A percentile compares a stretch with the other conserved stretches of the same genome.
These are phyloP conservation scores for Acipenser oxyrinchus DNA, from an alignment of 2,797 vertebrate genomes.

Conservation along the genomic window DNA sequence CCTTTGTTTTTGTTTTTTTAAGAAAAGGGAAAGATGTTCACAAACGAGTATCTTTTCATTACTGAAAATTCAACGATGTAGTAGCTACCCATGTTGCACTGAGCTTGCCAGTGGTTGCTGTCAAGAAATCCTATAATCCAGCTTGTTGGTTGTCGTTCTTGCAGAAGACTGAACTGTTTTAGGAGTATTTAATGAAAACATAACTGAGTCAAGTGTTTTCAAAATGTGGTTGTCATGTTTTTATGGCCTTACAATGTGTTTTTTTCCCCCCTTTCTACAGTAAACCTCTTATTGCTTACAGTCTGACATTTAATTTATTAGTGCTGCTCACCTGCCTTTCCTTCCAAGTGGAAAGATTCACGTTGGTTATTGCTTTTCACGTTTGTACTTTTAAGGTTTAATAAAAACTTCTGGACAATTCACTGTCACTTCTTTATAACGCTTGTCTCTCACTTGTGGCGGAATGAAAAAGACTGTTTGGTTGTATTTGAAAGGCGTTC, in stretches of 20 bases:
- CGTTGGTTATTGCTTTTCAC: slow-evolving; percentile 97
- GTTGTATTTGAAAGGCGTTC: no score
- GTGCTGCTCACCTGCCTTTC: slow-evolving; percentile 85
- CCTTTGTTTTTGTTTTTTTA: slow-evolving; percentile 61
- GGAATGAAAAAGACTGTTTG: no score
- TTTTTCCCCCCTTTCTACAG: slow-evolving; percentile 74
- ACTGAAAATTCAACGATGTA: slow-evolving; percentile 85
- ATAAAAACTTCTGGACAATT: slow-evolving; percentile 86
- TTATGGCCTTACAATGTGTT: slow-evolving; percentile 96
- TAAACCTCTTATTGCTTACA: slow-evolving; percentile 79
- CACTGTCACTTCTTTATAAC: slow-evolving; percentile 54
- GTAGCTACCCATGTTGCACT: slow-evolving; percentile 96
- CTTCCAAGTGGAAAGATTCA: slow-evolving; percentile 78
- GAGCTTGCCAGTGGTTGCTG: slow-evolving; percentile 93
- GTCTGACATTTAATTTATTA: slow-evolving; percentile 99
- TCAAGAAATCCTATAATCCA: slow-evolving; percentile 88
- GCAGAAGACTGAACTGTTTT: slow-evolving; percentile 96
- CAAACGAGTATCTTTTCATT: slow-evolving; percentile 89
- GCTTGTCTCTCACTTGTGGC: slow-evolving; percentile 16
- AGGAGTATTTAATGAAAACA: slow-evolving; percentile 94
- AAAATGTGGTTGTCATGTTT: slow-evolving; percentile 92
- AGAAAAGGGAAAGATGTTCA: slow-evolving; percentile 92
- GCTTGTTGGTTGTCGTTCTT: slow-evolving; percentile 85
- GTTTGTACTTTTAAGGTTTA: slow-evolving; percentile 99
- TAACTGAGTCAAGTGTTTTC: slow-evolving; percentile 83